Base-by-base conservation (phyloP, 2,797 vertebrate species). In the Oreonectes daqikongensis region DNA sequence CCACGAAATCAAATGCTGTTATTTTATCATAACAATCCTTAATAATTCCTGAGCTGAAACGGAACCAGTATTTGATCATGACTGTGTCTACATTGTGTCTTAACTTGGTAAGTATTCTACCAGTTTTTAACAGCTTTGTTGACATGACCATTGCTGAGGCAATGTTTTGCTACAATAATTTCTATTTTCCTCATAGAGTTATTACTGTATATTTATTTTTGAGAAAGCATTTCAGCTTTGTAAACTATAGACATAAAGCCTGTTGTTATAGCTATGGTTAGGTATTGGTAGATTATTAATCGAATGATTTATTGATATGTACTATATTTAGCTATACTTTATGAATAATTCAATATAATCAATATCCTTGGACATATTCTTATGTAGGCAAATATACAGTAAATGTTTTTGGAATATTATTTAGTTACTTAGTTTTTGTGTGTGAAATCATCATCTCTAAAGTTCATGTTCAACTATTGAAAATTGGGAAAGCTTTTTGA, bases 21-120 rank as follows among this genome's bases (percentile, higher is more conserved):
- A 50, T 52, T 50, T 35, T 50, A 20, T 50, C 18, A n/a, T 44
- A 14, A 30, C 44, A 12, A 30, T 4, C 12, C 30, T 42, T 72
- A 1, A 73, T 72, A 44, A 67, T 72, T 67, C 67, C 65, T 67
- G 24, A 67, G 72, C 38, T 48, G 53, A 76, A 61, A 66, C 67
- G 24, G 77, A 52, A 32, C 20, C 20, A 9, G 77, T 12, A 14
- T 69, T 60, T 69, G 15, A 85, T 30, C 75, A 90, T 92, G 90
- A 84, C 32, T 35, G 38, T 73, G 40, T 74, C 52, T 53, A 30
- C 35, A 15, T 12, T 72, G 53, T 65, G 83, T 60, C 59, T 80
- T 64, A 20, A 81, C 35, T 75, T 83, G 88, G 90, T 91, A 81
- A 91, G 91, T 90, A 68, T 77, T 35, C 3, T 14, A 59, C 0